Evolutionary conservation across 2,797 vertebrate species (phyloP).

Genomic region (Mergus octosetaceus): DNA sequence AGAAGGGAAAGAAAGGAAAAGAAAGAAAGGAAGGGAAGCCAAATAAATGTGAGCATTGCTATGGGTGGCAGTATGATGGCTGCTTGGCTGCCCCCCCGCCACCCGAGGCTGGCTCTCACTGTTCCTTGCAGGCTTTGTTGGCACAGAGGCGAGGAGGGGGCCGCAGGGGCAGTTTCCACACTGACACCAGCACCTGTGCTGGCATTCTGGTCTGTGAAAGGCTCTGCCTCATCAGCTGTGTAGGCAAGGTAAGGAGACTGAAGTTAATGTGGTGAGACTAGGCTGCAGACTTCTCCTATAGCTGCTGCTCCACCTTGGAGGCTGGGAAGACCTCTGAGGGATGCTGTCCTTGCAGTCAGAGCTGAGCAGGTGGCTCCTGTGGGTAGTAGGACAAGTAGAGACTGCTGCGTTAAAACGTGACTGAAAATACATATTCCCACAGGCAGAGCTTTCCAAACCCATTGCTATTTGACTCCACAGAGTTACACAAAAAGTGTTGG

Average conservation of each 20-base stretch:
- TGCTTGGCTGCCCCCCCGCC: conserved; percentile 69
- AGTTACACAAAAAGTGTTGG: neutral
- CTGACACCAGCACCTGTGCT: conserved; percentile 78
- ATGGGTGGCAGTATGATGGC: conserved; percentile 59
- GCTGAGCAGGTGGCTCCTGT: neutral
- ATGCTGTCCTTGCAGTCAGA: conserved; percentile 12
- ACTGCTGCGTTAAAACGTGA: conserved; percentile 45
- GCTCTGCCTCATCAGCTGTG: conserved; percentile 3
- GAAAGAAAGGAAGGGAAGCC: conserved; percentile 14
- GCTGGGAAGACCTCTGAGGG: conserved; percentile 51
- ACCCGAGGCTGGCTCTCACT: too few relatives aligned
- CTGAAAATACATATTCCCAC: conserved; percentile 27
- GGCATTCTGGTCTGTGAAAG: conserved; percentile 79
- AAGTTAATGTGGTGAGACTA: conserved; percentile 77
- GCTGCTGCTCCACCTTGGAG: conserved; percentile 30
- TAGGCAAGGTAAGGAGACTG: conserved; percentile 67
- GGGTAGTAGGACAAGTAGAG: conserved; percentile 41
- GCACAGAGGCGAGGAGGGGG: conserved; percentile 67
- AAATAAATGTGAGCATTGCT: conserved; percentile 56
- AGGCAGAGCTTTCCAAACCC: neutral
- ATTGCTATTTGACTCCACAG: neutral
- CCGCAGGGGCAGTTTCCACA: conserved; percentile 79
- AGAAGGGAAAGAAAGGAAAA: neutral
- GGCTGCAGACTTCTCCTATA: conserved; percentile 41
- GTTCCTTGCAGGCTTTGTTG: neutral